Base-by-base conservation (phyloP, 2,888 invertebrate species). In the Brachyopa scutellaris region DNA sequence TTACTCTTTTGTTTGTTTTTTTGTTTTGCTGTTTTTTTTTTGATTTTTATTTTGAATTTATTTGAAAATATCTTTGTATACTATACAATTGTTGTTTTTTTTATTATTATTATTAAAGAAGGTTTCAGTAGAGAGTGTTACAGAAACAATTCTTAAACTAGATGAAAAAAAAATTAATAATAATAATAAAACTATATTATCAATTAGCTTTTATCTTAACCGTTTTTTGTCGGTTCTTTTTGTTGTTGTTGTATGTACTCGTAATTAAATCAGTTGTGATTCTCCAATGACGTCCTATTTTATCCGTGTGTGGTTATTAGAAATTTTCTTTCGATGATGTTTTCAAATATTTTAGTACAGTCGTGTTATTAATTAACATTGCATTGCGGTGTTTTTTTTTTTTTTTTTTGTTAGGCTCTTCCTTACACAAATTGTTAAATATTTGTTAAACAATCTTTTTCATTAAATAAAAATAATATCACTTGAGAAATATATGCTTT, bases 31-130 rank as follows among this genome's bases (percentile, higher is more conserved):
- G 23, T 47, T 31, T 59, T 64, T 26, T 33, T 78, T 79, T 80
- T 80, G 74, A 8, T 80, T 73, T 74, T 74, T 72, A 59, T 78
- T 55, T 67, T 73, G 72, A 73, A 55, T 67, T 74, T 80, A 80
- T 80, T 80, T 74, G 80, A 80, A 80, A 80, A 80, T 80, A 80
- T 74, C 53, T 69, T 74, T 80, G 64, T 70, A 49, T 78, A 64
- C 57, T 78, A 64, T 64, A 80, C 80, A 80, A 23, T 69, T 80
- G 64, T 69, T 74, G 64, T 38, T 53, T 31, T 62, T 40, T 47
- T 31, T 23, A 38, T 42, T 67, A 36, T 57, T 55, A 66, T 55
- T 57, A 38, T 64, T 80, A 80, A 70, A 74, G 80, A 74, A 57
- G 62, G 59, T 80, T 69, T 53, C 57, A 49, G 62, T 51, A 74